Evolutionary conservation across 2,888 invertebrate species (phyloP).

Genomic region (Sinodicranocentrus sp.): DNA sequence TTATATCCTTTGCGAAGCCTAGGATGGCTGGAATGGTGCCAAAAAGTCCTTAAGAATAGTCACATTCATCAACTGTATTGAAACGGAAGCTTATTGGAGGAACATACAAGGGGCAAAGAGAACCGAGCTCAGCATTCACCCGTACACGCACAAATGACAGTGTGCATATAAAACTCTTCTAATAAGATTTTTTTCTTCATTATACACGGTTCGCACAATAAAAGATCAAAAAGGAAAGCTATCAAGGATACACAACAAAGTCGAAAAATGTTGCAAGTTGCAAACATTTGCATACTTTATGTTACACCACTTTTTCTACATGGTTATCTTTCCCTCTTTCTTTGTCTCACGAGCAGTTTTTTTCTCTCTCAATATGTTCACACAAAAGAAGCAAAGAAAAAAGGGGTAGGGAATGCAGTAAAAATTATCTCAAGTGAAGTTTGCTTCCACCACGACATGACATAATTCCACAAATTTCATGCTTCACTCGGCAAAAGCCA

Average conservation of each 20-base stretch:
- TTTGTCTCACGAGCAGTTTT: background rate
- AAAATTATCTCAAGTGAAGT: background rate
- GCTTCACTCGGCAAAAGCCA: background rate
- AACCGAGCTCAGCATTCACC: background rate
- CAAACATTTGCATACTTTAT: constrained; percentile 23
- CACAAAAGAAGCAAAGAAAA: background rate
- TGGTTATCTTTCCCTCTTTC: background rate
- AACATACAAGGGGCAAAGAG: background rate
- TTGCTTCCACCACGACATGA: background rate
- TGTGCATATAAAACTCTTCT: constrained; percentile 13
- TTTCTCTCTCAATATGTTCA: too few species aligned
- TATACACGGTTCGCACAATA: constrained; percentile 14
- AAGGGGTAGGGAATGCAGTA: background rate
- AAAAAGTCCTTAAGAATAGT: constrained; percentile 61
- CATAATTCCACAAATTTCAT: constrained; percentile 1
- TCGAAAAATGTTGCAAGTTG: constrained; percentile 27
- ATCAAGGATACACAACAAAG: constrained; percentile 9
- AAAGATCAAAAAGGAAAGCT: background rate
- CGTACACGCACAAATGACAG: constrained; percentile 19
- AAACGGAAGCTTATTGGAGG: constrained; percentile 24
- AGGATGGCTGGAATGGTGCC: constrained; percentile 47
- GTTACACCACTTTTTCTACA: background rate
- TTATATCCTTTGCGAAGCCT: constrained; percentile 27
- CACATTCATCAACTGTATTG: constrained; percentile 62
- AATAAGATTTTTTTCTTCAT: background rate